A percentile compares a stretch with the other conserved stretches of the same genome.
phyloP scores from a whole-genome alignment of 2,888 invertebrate species.

The Hypolimnas misippus region DNA sequence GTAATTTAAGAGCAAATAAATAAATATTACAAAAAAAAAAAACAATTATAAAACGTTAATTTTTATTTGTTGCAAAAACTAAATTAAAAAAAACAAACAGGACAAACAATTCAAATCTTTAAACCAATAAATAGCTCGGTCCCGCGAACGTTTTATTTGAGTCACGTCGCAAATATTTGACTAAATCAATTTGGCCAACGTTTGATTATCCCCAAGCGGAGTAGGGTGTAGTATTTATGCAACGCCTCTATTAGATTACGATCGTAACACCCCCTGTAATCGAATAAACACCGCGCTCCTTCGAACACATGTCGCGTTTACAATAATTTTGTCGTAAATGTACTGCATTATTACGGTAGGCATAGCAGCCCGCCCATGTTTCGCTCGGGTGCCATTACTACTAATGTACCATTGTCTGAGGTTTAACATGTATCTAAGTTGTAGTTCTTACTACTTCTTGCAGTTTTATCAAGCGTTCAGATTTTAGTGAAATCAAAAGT shows the following conservation, averaged over 20 bases:
- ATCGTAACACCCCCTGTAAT: conserved; percentile 45
- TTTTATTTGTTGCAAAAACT: no score
- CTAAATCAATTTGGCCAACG: conserved; percentile 49
- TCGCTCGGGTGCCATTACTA: not conserved
- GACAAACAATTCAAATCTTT: not conserved
- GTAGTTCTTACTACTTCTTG: no score
- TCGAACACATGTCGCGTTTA: conserved; percentile 36
- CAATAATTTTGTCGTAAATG: conserved; percentile 26
- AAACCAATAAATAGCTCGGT: conserved; percentile 13
- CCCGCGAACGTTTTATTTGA: conserved; percentile 43
- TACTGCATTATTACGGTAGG: conserved; percentile 22
- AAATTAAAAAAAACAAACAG: not conserved
- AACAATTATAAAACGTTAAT: no score
- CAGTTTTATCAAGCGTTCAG: no score
- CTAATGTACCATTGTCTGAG: not conserved
- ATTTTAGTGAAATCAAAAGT: no score
- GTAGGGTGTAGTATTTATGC: conserved; percentile 63
- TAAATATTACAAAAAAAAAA: no score
- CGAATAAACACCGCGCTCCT: conserved; percentile 16
- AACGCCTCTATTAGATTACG: conserved; percentile 67
- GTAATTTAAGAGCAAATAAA: no score
- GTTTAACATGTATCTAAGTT: no score
- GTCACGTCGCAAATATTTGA: conserved; percentile 51
- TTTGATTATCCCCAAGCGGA: conserved; percentile 51
- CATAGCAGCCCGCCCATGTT: not conserved